Evolutionary conservation across 2,888 invertebrate species (phyloP), one percentile per base, ranked within the genome.

Genomic region (Harpalus rufipes): DNA sequence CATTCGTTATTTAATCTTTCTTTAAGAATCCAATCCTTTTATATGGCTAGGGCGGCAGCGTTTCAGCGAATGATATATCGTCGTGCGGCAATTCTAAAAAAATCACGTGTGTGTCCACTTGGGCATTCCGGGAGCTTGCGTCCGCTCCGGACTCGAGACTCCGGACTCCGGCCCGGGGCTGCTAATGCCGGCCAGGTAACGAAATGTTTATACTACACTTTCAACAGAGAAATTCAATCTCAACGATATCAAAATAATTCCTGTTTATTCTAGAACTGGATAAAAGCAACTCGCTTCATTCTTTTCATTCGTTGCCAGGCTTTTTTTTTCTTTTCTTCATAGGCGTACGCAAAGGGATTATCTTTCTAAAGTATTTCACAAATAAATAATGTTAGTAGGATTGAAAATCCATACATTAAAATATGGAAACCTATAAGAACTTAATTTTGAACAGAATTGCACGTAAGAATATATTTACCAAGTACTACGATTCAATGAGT

Each of bases 171-270:
- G 56, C 59, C 74, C 78, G 44, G 56, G 68, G 84, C 32, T n/a
- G 76, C 78, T 63, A 74, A 51, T 78, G 65, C 84, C 78, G 65
- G 25, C 32, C 72, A 82, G 82, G 72, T 81, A 68, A 65, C 81
- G 59, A 81, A 65, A 81, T 81, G 81, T 81, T 81, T 81, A 81
- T 81, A 65, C 81, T 68, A 81, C 81, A 81, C 61, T 81, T 56
- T 68, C 82, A 82, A 74, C 82, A 59, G 72, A 59, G 72, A 59
- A 68, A 82, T 74, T 74, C 82, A 82, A 82, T 82, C 59, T 74
- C 41, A 32, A 68, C 82, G 56, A 82, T 82, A 82, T 82, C 74
- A 82, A 82, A 72, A 82, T 82, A 82, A 82, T 82, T 82, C 82
- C 39, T 59, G 82, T 80, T 80, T 80, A 80, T 80, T 80, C 61